Conservation (phyloP, 2,797 vertebrate species). For the Lates japonicus region DNA sequence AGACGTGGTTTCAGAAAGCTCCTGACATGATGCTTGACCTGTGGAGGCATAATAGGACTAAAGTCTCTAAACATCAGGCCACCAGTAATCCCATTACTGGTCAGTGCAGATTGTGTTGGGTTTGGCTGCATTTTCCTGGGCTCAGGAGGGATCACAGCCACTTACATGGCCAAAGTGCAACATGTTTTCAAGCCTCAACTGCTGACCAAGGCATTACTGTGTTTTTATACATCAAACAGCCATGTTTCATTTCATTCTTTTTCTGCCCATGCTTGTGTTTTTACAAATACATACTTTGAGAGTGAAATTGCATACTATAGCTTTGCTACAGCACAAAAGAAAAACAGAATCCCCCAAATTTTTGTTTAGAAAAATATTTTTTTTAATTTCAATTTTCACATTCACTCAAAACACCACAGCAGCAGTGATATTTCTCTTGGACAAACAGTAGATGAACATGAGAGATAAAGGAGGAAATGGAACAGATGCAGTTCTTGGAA, state of each 20-base stretch:
- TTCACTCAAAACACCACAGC: conserved; percentile 35
- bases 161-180: conserved; percentile 56
- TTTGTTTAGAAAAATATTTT: conserved; percentile 72
- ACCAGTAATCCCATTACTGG: conserved; percentile 68
- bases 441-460: conserved; percentile 15
- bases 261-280: background rate
- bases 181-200: conserved; percentile 31
- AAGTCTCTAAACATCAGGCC: conserved; percentile 51
- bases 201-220: background rate
- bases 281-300: background rate
- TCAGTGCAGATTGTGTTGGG: conserved; percentile 30
- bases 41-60: conserved; percentile 54
- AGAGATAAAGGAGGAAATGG: conserved; percentile 17
- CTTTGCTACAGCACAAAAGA: background rate
- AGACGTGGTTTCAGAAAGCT: background rate
- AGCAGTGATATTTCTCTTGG: conserved; percentile 27
- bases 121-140: conserved; percentile 52
- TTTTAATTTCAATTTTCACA: conserved; percentile 56
- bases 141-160: conserved; percentile 55
- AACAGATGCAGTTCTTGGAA: conserved; percentile 7
- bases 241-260: background rate
- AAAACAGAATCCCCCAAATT: background rate
- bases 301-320: background rate
- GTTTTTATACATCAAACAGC: background rate
- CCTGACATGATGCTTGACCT: conserved; percentile 40